phyloP scores from a whole-genome alignment of 2,113 vertebrate genomes.

The Cyanistes caeruleus region DNA sequence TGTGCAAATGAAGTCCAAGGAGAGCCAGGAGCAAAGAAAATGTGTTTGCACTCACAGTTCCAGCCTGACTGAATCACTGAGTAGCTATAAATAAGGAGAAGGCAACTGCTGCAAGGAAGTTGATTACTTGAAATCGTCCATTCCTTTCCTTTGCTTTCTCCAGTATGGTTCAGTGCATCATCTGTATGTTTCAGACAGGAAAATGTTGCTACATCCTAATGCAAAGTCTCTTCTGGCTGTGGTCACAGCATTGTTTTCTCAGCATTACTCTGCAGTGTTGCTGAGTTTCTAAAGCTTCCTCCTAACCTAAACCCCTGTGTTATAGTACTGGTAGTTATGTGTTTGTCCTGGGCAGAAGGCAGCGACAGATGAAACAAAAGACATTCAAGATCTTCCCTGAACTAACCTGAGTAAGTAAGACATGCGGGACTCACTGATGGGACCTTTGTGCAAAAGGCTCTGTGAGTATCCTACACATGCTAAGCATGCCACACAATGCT shows the following conservation, averaged over 20 bases:
- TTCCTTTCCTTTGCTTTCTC: slow-evolving; percentile 34
- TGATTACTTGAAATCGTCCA: slow-evolving; percentile 38
- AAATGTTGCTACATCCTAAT: background rate
- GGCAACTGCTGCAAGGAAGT: slow-evolving; percentile 39
- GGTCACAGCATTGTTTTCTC: background rate
- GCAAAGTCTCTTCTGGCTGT: background rate
- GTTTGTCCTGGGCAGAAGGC: background rate
- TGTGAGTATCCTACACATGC: background rate
- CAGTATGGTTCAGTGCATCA: slow-evolving; percentile 18
- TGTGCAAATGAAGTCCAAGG: slow-evolving; percentile 50
- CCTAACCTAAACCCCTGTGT: background rate
- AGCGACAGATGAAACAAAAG: background rate
- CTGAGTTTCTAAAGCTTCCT: background rate
- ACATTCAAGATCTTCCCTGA: background rate
- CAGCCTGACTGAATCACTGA: slow-evolving; percentile 38
- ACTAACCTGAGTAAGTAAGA: background rate
- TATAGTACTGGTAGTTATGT: background rate
- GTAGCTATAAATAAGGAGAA: slow-evolving; percentile 55
- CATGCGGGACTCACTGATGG: fast-evolving
- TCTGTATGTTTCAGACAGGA: background rate
- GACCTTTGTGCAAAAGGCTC: background rate
- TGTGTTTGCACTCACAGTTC: slow-evolving; percentile 31
- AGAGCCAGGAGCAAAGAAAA: slow-evolving; percentile 48
- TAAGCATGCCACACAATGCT: background rate
- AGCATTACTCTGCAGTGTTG: background rate